Conservation (phyloP, 2,113 vertebrate species). For the Anolis sagrei region DNA sequence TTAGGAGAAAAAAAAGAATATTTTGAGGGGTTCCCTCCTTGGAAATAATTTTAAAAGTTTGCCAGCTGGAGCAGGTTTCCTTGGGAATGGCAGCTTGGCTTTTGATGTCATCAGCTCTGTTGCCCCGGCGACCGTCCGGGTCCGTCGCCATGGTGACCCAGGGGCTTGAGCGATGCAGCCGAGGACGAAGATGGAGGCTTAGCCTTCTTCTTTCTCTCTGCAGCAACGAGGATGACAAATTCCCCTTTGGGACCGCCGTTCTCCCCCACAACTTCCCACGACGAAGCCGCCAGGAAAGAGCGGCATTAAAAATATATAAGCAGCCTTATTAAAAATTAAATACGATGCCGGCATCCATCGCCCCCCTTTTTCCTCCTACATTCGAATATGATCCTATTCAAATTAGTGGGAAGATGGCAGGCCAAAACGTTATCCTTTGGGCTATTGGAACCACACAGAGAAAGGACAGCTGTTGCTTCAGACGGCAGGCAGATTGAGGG, state of each 20-base stretch:
- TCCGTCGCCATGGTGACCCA: conserved; percentile 61
- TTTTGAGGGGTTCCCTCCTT: background rate
- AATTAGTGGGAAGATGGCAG: background rate
- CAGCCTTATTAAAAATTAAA: too few relatives aligned
- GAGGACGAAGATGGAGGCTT: background rate
- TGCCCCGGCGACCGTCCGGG: conserved; percentile 67
- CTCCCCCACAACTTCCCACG: background rate
- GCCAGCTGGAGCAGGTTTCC: conserved; percentile 63
- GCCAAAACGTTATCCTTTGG: background rate
- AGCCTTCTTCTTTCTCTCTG: background rate
- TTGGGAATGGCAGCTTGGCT: conserved; percentile 69
- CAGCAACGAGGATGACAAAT: too few relatives aligned
- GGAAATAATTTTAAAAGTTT: too few relatives aligned
- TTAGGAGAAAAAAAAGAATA: conserved; percentile 22
- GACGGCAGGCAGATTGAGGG: background rate
- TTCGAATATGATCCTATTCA: too few relatives aligned
- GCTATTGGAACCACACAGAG: background rate
- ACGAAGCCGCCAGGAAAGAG: background rate
- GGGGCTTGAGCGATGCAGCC: conserved; percentile 11
- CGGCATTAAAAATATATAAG: background rate
- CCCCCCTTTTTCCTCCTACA: too few relatives aligned
- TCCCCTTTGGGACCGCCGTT: too few relatives aligned
- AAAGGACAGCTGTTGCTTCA: background rate
- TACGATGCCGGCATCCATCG: too few relatives aligned
- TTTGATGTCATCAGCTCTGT: conserved; percentile 73